These are phyloP conservation scores for Drosophila mayaguana DNA, from an alignment of 2,888 invertebrate species.

Conservation along the genomic window DNA sequence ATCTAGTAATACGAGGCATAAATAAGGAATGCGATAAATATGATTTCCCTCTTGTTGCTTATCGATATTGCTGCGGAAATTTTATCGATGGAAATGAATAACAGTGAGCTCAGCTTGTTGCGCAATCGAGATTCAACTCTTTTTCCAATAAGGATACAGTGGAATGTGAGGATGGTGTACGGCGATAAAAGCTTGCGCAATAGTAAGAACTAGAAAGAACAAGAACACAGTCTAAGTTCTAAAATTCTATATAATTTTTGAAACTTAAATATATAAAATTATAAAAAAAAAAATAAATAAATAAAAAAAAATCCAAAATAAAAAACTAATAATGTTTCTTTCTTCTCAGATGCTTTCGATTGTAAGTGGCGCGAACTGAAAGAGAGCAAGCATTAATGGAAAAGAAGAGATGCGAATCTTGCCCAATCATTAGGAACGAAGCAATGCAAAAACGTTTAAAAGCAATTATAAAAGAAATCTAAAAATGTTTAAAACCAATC, in stretches of 20 bases:
- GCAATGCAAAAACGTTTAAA: conserved; percentile 18
- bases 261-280: background rate
- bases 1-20: background rate
- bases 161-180: background rate
- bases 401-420: background rate
- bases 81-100: too few species aligned
- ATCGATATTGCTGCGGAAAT: background rate
- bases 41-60: background rate
- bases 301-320: too few species aligned
- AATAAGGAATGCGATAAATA: background rate
- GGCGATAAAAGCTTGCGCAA: too few species aligned
- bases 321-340: background rate
- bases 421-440: conserved; percentile 2
- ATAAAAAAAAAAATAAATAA: background rate
- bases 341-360: conserved; percentile 31
- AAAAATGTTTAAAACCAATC: conserved; percentile 35
- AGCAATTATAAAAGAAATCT: conserved; percentile 7
- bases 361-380: conserved; percentile 24
- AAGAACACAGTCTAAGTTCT: background rate
- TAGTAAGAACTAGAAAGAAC: too few species aligned
- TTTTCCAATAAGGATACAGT: background rate
- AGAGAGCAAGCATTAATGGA: background rate
- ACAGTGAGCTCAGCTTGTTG: background rate
- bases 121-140: background rate
- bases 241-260: background rate